A percentile compares a stretch with the other conserved stretches of the same genome.
Evolutionary conservation across 2,888 invertebrate species (phyloP).

Genomic region (Cotesia congregata): DNA sequence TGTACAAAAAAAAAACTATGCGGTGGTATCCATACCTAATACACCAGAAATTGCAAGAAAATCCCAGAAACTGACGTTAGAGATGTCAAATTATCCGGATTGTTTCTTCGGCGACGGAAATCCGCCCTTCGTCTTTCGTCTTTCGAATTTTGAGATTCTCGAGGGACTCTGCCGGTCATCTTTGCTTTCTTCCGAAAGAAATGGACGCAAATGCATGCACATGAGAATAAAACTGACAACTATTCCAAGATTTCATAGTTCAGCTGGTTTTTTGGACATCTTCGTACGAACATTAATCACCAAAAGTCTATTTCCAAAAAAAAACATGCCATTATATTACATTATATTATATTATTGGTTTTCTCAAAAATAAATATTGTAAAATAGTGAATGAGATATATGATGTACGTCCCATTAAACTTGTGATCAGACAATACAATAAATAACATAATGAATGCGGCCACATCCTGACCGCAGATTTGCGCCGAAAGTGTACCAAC

Average conservation of each 20-base stretch:
- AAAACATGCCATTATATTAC: neutral
- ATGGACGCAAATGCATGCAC: neutral
- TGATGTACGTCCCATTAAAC: neutral
- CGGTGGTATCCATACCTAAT: neutral
- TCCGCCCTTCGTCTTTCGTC: conserved; percentile 33
- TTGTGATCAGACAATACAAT: conserved; percentile 56
- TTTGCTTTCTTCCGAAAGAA: neutral
- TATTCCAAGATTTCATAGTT: neutral
- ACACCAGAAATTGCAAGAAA: neutral
- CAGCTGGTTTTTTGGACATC: neutral
- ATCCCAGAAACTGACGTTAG: neutral
- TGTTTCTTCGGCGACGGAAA: conserved; percentile 50
- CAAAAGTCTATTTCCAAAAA: neutral
- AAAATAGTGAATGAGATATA: neutral
- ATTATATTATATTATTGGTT: neutral
- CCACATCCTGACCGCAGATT: conserved; percentile 67
- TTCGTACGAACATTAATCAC: neutral
- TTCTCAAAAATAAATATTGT: neutral
- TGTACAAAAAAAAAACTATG: neutral
- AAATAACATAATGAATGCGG: conserved; percentile 53
- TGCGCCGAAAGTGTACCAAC: conserved; percentile 41
- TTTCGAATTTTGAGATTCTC: neutral
- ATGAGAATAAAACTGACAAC: neutral
- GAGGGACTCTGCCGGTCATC: neutral
- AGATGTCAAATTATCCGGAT: conserved; percentile 50